A percentile compares a stretch with the other conserved stretches of the same genome.
Evolutionary conservation across 2,797 vertebrate genomes (phyloP).

Genomic region (Sebastiscus albofasciatus): DNA sequence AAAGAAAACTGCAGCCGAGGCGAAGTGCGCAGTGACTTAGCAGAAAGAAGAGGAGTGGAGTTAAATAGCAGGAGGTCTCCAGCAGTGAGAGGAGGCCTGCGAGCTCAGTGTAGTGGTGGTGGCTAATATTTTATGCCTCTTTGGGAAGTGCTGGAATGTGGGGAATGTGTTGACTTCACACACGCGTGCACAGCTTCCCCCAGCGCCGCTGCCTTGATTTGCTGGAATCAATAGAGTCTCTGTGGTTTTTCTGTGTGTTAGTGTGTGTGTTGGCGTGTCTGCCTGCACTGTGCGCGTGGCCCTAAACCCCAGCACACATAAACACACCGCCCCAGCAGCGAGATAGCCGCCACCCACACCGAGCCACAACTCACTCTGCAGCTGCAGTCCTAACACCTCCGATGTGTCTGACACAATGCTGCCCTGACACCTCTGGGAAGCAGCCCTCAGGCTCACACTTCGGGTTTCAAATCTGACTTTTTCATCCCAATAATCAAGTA

Average conservation of each 20-base stretch:
- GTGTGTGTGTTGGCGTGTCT: slow-evolving; percentile 44
- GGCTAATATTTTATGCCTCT: slow-evolving; percentile 84
- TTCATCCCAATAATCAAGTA: not conserved
- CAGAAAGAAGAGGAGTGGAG: slow-evolving; percentile 29
- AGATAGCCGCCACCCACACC: slow-evolving; percentile 70
- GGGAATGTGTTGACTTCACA: slow-evolving; percentile 89
- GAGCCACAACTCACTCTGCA: slow-evolving; percentile 57
- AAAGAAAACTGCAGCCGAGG: slow-evolving; percentile 40
- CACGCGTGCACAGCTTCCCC: slow-evolving; percentile 72
- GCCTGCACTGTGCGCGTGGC: slow-evolving; percentile 69
- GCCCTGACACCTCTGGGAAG: slow-evolving; percentile 29
- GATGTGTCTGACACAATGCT: slow-evolving; percentile 30
- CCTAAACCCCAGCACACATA: slow-evolving; percentile 73
- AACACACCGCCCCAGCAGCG: slow-evolving; percentile 73
- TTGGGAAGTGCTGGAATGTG: slow-evolving; percentile 88
- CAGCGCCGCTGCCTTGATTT: slow-evolving; percentile 75
- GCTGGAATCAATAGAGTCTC: slow-evolving; percentile 83
- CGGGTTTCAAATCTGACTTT: not conserved
- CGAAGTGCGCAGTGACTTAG: slow-evolving; percentile 61
- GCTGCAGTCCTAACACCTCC: slow-evolving; percentile 65
- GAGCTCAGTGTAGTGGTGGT: slow-evolving; percentile 46
- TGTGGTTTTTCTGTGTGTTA: slow-evolving; percentile 63
- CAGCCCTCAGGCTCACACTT: not conserved
- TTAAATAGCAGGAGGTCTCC: slow-evolving; percentile 46
- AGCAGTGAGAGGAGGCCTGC: slow-evolving; percentile 36